Base-by-base conservation (phyloP, 2,797 vertebrate genomes). In the Scolopax rusticola region DNA sequence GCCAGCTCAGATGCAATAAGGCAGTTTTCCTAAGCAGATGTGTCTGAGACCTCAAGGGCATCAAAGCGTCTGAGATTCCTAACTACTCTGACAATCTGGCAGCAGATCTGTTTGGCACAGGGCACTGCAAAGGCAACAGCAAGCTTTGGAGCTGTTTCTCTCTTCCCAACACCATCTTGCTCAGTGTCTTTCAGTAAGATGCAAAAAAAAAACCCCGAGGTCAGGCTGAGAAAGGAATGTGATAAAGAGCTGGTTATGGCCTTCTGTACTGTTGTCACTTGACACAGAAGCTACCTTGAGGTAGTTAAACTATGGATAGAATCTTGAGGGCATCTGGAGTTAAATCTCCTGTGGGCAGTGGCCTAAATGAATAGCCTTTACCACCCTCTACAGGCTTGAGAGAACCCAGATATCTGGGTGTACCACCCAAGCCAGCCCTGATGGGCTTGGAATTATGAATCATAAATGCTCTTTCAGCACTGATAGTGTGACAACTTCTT, bases 21-120 rank as follows among this genome's bases (percentile, higher is more conserved):
- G 89, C 93, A 92, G 51, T 82, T 94, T 94, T 96, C 81, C 84
- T 93, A 90, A 93, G 71, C 96, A 97, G 95, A 93, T 97, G 96
- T 85, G 92, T 78, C 81, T 83, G 81, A 87, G 92, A 95, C 92
- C 92, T 86, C 93, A 93, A 79, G 94, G 94, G 89, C 94, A 96
- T 77, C 93, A 90, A 90, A 95, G 75, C 23, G 11, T 87, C 94
- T 89, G 90, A 96, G 93, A 96, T 87, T 87, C 51, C 74, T 67
- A 84, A 84, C 86, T 85, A 40, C 93, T 38, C 74, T 80, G 86
- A 90, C 92, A 96, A 95, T 88, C 92, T 96, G 96, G 92, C 92
- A 95, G 79, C 41, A 18, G 84, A 81, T 77, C 92, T 93, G 82
- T 75, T 97, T 96, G 89, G 92, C 89, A 96, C 41, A 33, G 88